phyloP scores from a whole-genome alignment of 1,140 invertebrate species.

The Dolichoris vasculosae region DNA sequence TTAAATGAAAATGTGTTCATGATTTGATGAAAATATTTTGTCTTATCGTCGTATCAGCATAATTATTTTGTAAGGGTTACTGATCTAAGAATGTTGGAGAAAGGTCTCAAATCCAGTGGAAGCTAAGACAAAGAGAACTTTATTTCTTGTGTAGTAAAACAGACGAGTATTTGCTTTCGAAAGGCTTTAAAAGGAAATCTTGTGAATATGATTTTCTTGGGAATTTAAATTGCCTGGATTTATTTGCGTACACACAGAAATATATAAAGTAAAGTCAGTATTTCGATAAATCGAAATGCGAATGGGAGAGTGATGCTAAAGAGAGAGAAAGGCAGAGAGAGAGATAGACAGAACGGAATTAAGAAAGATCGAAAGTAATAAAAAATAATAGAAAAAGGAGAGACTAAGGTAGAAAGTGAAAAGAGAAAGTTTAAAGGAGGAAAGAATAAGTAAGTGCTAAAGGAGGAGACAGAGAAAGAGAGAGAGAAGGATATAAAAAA shows the following conservation, averaged over 20 bases:
- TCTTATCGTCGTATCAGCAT: too few species aligned
- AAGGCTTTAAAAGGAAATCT: slow-evolving; percentile 21
- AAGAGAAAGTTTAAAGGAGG: too few species aligned
- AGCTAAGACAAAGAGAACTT: not conserved
- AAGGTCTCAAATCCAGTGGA: too few species aligned
- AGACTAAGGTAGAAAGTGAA: not conserved
- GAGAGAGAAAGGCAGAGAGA: not conserved
- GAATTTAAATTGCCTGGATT: slow-evolving; percentile 36
- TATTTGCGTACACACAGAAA: slow-evolving; percentile 3
- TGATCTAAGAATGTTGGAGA: too few species aligned
- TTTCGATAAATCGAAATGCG: slow-evolving; percentile 31
- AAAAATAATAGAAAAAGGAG: not conserved
- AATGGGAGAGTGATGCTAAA: not conserved
- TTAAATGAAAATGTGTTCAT: too few species aligned
- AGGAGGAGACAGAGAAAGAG: not conserved
- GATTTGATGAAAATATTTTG: too few species aligned
- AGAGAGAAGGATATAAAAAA: not conserved
- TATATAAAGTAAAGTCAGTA: slow-evolving; percentile 21
- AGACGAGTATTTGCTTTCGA: not conserved
- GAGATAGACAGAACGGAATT: not conserved
- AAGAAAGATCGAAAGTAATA: not conserved
- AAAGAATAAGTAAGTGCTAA: not conserved
- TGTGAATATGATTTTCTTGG: slow-evolving; percentile 22
- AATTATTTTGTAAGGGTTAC: too few species aligned
- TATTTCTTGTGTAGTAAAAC: not conserved